These are phyloP conservation scores for Parthenolecanium corni DNA, from an alignment of 2,888 invertebrate genomes.

Conservation along the genomic window DNA sequence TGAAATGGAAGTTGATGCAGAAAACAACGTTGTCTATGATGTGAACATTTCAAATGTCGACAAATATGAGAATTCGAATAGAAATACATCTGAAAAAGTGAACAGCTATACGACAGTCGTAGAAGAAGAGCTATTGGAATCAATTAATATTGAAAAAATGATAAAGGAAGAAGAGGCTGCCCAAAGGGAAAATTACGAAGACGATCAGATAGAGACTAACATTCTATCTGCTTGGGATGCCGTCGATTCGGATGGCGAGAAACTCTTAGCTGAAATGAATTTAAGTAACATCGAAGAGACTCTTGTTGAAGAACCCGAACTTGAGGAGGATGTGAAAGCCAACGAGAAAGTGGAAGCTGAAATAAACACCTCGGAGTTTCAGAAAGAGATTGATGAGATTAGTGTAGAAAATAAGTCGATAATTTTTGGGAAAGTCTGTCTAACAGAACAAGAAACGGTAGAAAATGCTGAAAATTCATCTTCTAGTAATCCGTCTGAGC, in stretches of 20 bases:
- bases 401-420: background rate
- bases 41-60: too few species aligned
- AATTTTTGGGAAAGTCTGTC: background rate
- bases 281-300: background rate
- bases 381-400: too few species aligned
- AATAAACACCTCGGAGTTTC: too few species aligned
- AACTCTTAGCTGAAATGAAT: slow-evolving; percentile 36
- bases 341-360: background rate
- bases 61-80: too few species aligned
- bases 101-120: too few species aligned
- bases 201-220: slow-evolving; percentile 3
- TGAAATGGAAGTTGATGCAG: background rate
- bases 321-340: background rate
- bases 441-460: background rate
- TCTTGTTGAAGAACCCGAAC: background rate
- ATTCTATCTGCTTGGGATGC: slow-evolving; percentile 39
- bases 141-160: slow-evolving; percentile 14
- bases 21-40: too few species aligned
- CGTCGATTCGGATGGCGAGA: slow-evolving; percentile 43
- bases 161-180: slow-evolving; percentile 35
- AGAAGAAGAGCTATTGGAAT: background rate
- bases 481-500: too few species aligned
- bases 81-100: too few species aligned
- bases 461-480: background rate
- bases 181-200: slow-evolving; percentile 36